Base-by-base conservation (phyloP, 2,888 invertebrate genomes). In the Ligdia adustata region DNA sequence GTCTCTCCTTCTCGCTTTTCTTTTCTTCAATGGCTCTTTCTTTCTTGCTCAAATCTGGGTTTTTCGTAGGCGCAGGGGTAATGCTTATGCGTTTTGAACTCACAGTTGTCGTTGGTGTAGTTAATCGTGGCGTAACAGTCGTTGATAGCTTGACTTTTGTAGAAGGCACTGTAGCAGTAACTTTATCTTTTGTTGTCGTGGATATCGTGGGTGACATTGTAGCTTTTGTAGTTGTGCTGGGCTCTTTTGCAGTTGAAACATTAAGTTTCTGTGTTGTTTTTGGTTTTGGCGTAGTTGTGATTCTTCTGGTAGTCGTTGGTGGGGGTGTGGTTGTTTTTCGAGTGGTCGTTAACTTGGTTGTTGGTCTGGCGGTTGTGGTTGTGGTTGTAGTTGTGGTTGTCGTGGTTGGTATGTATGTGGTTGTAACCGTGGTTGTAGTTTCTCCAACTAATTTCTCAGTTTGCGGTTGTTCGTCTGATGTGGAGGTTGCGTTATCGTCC, bases 391-490 rank as follows among this genome's bases (percentile, higher is more conserved):
- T 24, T 28, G 46, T 51, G 13, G 57, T 47, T 4, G 55, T 52
- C 2, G 59, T 50, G 9, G 38, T 51, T 15, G 52, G 53, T 11
- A 51, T 24, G 40, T 46, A 2, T 16, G 39, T n/a, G 47, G 35
- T 11, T 62, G 45, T 7, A 9, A 15, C 9, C 3, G 37, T 24
- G 3, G 18, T 9, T 11, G 37, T 31, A n/a, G 29, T 64, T 39
- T 66, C 62, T 1, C 69, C 69, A 11, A 81, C 60, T 13, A 75
- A 60, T 55, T 77, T 79, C 41, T 77, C 69, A 0, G 76, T 79
- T 55, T 73, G 76, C 1, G 78, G 77, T 15, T 49, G 45, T 3
- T 60, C 48, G 12, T 27, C 43, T 12, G 33, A 35, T 11, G 61
- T 18, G 0, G 43, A 28, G 9, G 11, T 24, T 0, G 28, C 33